Conservation (phyloP, 2,797 vertebrate genomes). For the Sebastes flavidus region DNA sequence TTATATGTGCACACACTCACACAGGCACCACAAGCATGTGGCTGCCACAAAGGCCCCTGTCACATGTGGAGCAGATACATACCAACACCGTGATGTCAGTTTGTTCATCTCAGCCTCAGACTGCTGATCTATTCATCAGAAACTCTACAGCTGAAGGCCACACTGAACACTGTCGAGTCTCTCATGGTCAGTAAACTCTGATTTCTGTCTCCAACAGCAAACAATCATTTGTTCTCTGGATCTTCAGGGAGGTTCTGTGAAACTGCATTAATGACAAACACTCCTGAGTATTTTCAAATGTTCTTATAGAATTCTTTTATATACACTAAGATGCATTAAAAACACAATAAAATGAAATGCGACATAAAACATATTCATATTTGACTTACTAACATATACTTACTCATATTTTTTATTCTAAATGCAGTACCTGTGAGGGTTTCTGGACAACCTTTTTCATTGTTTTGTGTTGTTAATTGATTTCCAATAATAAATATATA, state of each 20-base stretch:
- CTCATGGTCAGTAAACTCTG: background rate
- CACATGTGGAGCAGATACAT: conserved; percentile 72
- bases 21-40: conserved; percentile 39
- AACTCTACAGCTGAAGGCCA: conserved; percentile 47
- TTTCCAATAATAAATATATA: too few species aligned
- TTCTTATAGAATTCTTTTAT: background rate
- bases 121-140: conserved; percentile 62
- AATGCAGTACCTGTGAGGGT: too few species aligned
- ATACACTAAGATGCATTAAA: too few species aligned
- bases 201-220: background rate
- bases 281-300: too few species aligned
- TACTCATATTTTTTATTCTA: accelerated
- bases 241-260: background rate
- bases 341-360: background rate
- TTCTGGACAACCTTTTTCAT: too few species aligned
- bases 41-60: conserved; percentile 61
- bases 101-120: conserved; percentile 57
- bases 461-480: too few species aligned
- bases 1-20: background rate
- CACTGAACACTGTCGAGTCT: background rate
- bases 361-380: too few species aligned
- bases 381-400: too few species aligned
- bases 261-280: background rate
- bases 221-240: conserved; percentile 12
- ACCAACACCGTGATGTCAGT: conserved; percentile 71